Evolutionary conservation across 2,797 vertebrate species (phyloP).

Genomic region (Microhierax caerulescens): DNA sequence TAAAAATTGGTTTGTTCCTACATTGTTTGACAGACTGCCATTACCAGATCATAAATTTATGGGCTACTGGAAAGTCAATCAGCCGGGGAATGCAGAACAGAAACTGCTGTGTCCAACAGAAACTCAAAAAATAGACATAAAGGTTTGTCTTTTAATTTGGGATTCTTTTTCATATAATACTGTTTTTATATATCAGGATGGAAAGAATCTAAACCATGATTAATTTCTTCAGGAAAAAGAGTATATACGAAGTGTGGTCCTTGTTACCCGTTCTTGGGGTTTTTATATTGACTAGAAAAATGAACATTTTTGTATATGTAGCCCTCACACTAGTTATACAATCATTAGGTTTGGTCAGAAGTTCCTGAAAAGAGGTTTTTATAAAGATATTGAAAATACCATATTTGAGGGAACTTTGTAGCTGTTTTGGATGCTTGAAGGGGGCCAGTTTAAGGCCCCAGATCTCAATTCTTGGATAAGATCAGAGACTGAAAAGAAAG

Average conservation of each 20-base stretch:
- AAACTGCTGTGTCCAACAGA: slow-evolving; percentile 89
- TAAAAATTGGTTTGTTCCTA: slow-evolving; percentile 36
- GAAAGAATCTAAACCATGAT: not conserved
- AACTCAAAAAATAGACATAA: slow-evolving; percentile 83
- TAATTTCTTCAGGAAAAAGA: not conserved
- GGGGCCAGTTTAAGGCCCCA: not conserved
- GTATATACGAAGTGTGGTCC: fast-evolving
- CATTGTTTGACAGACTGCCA: slow-evolving; percentile 82
- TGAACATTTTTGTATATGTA: fast-evolving
- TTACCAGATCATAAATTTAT: slow-evolving; percentile 87
- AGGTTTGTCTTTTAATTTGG: slow-evolving; percentile 77
- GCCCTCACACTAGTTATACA: not conserved
- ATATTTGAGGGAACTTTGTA: not conserved
- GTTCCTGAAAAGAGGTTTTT: not conserved
- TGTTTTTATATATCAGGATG: not conserved
- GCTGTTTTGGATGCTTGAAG: not conserved
- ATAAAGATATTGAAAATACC: not conserved
- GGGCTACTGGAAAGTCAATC: slow-evolving; percentile 89
- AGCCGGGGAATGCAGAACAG: slow-evolving; percentile 74
- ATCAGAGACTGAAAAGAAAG: not conserved
- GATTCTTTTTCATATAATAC: not conserved
- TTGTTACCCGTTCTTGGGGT: not conserved
- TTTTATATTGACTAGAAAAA: not conserved
- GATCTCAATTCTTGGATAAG: not conserved
- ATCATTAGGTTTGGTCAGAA: not conserved